These are phyloP conservation scores for Fulica atra DNA, from an alignment of 2,113 vertebrate genomes.

Conservation along the genomic window DNA sequence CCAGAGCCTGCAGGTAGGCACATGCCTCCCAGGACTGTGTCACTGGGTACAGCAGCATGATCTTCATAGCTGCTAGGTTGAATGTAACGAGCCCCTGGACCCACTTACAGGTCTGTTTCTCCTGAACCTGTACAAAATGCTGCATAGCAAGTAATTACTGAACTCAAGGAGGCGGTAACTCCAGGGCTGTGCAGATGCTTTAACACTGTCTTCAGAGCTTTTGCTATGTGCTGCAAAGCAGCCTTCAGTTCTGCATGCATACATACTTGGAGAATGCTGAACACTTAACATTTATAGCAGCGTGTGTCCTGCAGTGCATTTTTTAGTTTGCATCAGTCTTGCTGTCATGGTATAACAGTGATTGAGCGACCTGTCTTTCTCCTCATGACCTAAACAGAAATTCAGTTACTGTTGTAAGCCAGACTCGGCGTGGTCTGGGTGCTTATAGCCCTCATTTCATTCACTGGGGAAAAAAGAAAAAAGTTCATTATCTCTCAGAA, in stretches of 20 bases:
- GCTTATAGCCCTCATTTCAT: not conserved
- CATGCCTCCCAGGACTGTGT: not conserved
- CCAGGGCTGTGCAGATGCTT: not conserved
- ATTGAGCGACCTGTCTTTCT: not conserved
- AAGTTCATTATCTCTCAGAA: not conserved
- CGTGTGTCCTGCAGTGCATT: not conserved
- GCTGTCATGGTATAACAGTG: not conserved
- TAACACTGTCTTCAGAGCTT: not conserved
- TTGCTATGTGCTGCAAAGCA: not conserved
- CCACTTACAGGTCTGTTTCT: not conserved
- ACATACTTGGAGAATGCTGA: not conserved
- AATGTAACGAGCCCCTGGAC: not conserved
- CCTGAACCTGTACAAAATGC: not conserved
- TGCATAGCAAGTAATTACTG: not conserved
- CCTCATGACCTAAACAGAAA: not conserved
- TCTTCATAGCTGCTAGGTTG: not conserved
- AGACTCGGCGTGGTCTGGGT: not conserved
- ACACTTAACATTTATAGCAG: not conserved
- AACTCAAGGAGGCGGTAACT: not conserved
- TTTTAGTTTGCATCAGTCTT: not conserved
- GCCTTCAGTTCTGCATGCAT: fast-evolving
- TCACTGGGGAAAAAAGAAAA: not conserved
- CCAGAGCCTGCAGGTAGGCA: not conserved
- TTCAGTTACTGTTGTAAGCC: not conserved
- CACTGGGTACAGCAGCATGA: fast-evolving